Conservation (phyloP, 2,888 invertebrate species). For the Electrophaes corylata region DNA sequence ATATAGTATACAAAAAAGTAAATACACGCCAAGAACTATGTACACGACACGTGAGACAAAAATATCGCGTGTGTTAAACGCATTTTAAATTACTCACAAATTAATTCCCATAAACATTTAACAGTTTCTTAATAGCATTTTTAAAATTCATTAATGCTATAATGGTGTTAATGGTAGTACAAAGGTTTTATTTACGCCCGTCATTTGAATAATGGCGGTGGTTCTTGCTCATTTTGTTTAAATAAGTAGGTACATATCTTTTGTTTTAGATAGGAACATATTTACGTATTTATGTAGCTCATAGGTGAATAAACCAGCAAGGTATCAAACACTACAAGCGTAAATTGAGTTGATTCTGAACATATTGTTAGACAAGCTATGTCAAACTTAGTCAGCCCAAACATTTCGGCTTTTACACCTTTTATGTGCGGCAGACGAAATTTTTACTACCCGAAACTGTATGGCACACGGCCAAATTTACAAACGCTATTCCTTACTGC, state of each 20-base stretch:
- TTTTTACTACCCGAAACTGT: slow-evolving; percentile 61
- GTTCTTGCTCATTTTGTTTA: slow-evolving; percentile 34
- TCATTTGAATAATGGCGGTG: slow-evolving; percentile 65
- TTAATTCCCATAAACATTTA: slow-evolving; percentile 71
- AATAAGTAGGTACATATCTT: background rate
- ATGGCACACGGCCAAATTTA: slow-evolving; percentile 71
- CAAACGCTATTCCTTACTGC: slow-evolving; percentile 39
- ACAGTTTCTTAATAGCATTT: slow-evolving; percentile 55
- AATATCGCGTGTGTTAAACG: slow-evolving; percentile 48
- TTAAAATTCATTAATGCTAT: slow-evolving; percentile 73
- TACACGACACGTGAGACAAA: slow-evolving; percentile 17
- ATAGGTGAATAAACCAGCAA: background rate
- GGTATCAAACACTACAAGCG: background rate
- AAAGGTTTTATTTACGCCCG: slow-evolving; percentile 71
- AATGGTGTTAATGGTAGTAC: slow-evolving; percentile 67
- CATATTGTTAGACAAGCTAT: slow-evolving; percentile 33
- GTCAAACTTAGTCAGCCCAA: slow-evolving; percentile 62
- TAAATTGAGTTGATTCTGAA: background rate
- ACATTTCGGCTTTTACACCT: slow-evolving; percentile 68
- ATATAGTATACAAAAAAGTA: no score
- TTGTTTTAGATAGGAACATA: background rate
- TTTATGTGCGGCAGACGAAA: slow-evolving; percentile 67
- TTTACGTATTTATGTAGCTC: background rate
- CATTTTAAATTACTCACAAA: slow-evolving; percentile 53
- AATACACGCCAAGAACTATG: background rate